Conservation (phyloP, 2,888 invertebrate species). For the Zygogramma bicolorata region DNA sequence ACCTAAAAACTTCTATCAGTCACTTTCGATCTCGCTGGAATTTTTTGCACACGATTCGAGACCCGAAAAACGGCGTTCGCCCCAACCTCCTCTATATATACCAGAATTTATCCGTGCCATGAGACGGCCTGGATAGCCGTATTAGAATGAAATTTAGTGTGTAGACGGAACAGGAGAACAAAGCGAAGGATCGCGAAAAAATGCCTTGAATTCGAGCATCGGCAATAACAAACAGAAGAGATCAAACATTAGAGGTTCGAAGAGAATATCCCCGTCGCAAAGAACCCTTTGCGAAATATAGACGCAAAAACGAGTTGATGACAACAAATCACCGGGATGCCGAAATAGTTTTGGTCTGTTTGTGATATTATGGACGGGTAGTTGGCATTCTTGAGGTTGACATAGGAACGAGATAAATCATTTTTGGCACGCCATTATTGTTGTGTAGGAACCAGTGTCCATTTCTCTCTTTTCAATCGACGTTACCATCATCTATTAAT, state of each 20-base stretch:
- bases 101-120: neutral
- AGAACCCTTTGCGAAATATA: conserved; percentile 25
- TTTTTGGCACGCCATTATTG: no score
- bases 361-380: neutral
- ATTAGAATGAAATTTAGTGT: conserved; percentile 14
- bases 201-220: conserved; percentile 40
- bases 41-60: neutral
- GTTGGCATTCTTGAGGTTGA: no score
- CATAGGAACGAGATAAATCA: no score
- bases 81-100: neutral
- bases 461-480: no score
- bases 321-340: neutral
- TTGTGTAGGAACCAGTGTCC: no score
- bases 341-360: neutral
- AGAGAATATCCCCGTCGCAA: conserved; percentile 38
- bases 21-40: neutral
- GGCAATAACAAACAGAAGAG: conserved; percentile 45
- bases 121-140: neutral
- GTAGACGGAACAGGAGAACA: conserved; percentile 25
- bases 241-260: conserved; percentile 39
- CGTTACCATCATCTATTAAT: no score
- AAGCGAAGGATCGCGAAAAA: conserved; percentile 36
- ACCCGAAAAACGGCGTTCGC: neutral
- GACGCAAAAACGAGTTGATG: neutral
- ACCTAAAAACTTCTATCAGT: neutral